Base-by-base conservation (phyloP, 2,888 invertebrate species). In the Heterodera filipjevi region DNA sequence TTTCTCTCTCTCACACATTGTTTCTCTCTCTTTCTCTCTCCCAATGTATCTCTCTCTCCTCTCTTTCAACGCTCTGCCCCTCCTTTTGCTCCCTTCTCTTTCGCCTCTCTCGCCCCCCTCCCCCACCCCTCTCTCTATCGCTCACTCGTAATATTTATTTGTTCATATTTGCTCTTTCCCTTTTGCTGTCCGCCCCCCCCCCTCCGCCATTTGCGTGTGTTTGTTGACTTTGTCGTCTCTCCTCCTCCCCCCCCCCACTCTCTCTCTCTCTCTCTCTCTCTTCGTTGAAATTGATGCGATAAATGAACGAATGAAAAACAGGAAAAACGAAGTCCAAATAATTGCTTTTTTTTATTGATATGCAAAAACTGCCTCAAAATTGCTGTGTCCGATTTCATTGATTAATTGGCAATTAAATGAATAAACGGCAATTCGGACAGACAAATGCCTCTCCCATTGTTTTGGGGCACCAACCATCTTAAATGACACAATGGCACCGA, bases 391-490 rank as follows among this genome's bases (percentile, higher is more conserved):
- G 35, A 30, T 70, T 39, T 27, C 10, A n/a, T 70, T 3, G 32
- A 5, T 8, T 74, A 49, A 6, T 30, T 27, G 16, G 44, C 3
- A 16, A 59, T 27, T 16, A 46, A 71, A 59, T 39, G 39, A 39
- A 39, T 39, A 12, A 39, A 39, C 12, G 39, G 39, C 8, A 0
- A 6, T 39, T n/a, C 12, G 12, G 8, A 39, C 10, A 39, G 39
- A 39, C 39, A 39, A 39, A 39, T 10, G 39, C 10, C 39, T 39
- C 39, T 12, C 35, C 39, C 6, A 39, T 39, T 39, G 39, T 16
- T 71, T 71, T 71, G 44, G n/a, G 30, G 10, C 64, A 85, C 86
- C 80, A 75, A 86, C 86, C 84, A 85, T 85, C 84, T 85, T 85
- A 77, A 86, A 86, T 53, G 81, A 78, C 66, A 79, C 75, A 71